Conservation (phyloP, 2,113 vertebrate genomes). For the Lichenostomus cassidix region DNA sequence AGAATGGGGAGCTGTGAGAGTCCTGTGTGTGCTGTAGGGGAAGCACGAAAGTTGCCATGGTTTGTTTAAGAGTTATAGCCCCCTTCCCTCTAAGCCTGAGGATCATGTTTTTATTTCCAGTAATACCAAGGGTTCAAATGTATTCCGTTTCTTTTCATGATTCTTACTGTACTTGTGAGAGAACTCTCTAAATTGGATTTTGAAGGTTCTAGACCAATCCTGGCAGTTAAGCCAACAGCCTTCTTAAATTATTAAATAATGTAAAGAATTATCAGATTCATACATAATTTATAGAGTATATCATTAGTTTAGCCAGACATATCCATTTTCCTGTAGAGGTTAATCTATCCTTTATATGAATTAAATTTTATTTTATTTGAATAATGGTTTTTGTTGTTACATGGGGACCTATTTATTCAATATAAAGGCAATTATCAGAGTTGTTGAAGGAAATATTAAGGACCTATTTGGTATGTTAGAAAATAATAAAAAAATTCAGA, state of each 20-base stretch:
- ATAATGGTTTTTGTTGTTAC: background rate
- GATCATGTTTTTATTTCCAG: background rate
- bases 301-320: background rate
- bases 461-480: background rate
- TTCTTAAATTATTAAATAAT: background rate
- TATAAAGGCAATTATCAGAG: background rate
- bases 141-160: background rate
- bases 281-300: background rate
- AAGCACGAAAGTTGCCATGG: fast-evolving
- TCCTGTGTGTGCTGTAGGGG: background rate
- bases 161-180: background rate
- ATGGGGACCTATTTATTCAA: background rate
- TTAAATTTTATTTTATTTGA: background rate
- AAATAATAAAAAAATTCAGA: background rate
- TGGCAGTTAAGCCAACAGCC: background rate
- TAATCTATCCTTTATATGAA: background rate
- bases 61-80: background rate
- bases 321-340: background rate
- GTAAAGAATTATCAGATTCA: background rate
- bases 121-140: background rate
- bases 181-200: background rate
- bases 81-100: background rate
- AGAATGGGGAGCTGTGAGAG: background rate
- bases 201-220: background rate
- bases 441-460: background rate